phyloP scores from a whole-genome alignment of 2,113 vertebrate species.

The Pelusios castaneus region DNA sequence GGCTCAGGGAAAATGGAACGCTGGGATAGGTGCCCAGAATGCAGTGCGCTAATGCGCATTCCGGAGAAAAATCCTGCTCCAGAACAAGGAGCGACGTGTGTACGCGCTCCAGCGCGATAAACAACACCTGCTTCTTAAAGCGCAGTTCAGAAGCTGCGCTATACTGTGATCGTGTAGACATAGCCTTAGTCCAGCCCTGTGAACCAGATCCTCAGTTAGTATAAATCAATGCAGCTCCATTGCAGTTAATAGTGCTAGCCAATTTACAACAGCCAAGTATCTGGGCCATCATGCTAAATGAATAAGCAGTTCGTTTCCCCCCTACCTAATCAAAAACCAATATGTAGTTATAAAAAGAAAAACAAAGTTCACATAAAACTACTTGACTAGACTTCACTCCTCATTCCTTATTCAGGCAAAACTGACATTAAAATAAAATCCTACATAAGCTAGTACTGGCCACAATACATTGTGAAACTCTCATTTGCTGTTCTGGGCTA shows the following conservation, averaged over 20 bases:
- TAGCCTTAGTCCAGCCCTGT: too few relatives aligned
- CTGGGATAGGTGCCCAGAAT: too few relatives aligned
- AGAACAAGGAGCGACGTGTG: too few relatives aligned
- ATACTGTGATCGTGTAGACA: too few relatives aligned
- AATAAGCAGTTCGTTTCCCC: background rate
- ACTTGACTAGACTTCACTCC: background rate
- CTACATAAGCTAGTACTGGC: background rate
- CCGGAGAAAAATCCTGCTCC: too few relatives aligned
- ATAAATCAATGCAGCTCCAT: background rate
- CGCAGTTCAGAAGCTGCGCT: too few relatives aligned
- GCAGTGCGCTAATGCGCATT: too few relatives aligned
- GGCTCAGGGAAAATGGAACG: too few relatives aligned
- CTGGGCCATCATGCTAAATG: background rate
- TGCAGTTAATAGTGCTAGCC: background rate
- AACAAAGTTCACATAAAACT: background rate
- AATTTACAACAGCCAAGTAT: background rate
- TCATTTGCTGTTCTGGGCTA: background rate
- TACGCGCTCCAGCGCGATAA: too few relatives aligned
- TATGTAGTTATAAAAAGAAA: background rate
- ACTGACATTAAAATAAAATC: background rate
- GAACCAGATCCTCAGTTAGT: background rate
- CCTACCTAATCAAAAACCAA: background rate
- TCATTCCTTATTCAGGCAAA: background rate
- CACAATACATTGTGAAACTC: background rate
- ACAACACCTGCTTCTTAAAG: too few relatives aligned